Percentiles rank a stretch among this genome's conserved stretches.
phyloP scores from a whole-genome alignment of 2,797 vertebrate species.

The Sebastes oblongus region DNA sequence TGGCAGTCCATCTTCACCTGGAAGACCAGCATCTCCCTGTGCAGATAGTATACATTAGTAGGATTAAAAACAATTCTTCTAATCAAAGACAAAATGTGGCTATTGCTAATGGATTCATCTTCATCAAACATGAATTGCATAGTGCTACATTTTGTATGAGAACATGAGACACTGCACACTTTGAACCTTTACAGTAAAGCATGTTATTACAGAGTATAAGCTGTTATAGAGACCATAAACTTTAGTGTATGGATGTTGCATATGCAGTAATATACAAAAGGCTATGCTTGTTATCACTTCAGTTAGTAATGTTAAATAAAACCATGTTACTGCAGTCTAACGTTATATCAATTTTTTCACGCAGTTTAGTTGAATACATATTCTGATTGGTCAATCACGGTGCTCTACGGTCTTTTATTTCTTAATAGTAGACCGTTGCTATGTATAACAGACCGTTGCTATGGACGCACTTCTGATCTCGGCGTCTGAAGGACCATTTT shows the following conservation, averaged over 20 bases:
- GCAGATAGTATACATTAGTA: constrained; percentile 30
- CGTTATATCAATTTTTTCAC: no score
- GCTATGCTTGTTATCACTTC: not conserved
- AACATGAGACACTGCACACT: not conserved
- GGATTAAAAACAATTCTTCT: not conserved
- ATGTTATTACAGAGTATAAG: not conserved
- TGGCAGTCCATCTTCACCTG: constrained; percentile 80
- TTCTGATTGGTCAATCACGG: no score
- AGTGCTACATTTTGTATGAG: not conserved
- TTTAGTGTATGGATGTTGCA: not conserved
- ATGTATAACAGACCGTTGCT: no score
- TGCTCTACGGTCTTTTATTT: no score
- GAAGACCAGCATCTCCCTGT: constrained; percentile 87
- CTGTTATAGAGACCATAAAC: not conserved
- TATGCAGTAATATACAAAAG: not conserved
- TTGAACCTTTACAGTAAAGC: not conserved
- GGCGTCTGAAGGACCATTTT: no score
- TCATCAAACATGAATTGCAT: not conserved
- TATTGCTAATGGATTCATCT: not conserved
- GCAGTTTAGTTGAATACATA: no score
- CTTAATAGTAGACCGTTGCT: no score
- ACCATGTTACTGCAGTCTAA: not conserved
- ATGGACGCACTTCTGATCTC: no score
- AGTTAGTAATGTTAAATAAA: not conserved
- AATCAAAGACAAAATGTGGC: not conserved